A percentile compares a stretch with the other conserved stretches of the same genome.
Evolutionary conservation across 2,888 invertebrate species (phyloP).

Genomic region (Axea sp.): DNA sequence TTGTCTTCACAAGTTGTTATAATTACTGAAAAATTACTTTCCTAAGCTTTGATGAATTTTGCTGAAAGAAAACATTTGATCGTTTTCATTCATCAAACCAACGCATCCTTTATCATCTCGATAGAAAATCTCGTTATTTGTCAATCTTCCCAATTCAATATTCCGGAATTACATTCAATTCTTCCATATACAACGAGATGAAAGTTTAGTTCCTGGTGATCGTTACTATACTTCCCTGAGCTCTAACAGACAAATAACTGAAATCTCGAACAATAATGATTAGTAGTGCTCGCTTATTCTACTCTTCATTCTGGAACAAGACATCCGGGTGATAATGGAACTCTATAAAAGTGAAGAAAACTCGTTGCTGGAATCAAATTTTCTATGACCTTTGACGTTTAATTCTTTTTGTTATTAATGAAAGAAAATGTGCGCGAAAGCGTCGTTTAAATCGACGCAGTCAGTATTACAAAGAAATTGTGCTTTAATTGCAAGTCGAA

Average conservation of each 20-base stretch:
- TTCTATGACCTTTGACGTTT: slow-evolving; percentile 12
- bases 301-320: slow-evolving; percentile 16
- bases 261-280: slow-evolving; percentile 39
- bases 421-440: slow-evolving; percentile 13
- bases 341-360: slow-evolving; percentile 17
- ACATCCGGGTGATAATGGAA: slow-evolving; percentile 37
- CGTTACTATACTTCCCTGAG: too few species aligned
- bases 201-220: slow-evolving; percentile 30
- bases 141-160: slow-evolving; percentile 51
- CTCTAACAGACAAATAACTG: too few species aligned
- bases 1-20: too few species aligned
- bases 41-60: too few species aligned
- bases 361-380: slow-evolving; percentile 30
- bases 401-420: slow-evolving; percentile 18
- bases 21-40: too few species aligned
- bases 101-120: slow-evolving; percentile 23
- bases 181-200: slow-evolving; percentile 22
- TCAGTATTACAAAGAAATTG: too few species aligned
- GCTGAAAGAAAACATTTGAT: slow-evolving; percentile 23
- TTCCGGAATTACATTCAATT: slow-evolving; percentile 43
- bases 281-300: slow-evolving; percentile 16
- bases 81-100: slow-evolving; percentile 27
- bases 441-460: slow-evolving; percentile 1
- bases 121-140: slow-evolving; percentile 51
- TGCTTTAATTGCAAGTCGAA: too few species aligned